A percentile compares a stretch with the other conserved stretches of the same genome.
Conservation (phyloP, 2,113 vertebrate genomes). For the Psephotus haematonotus region DNA sequence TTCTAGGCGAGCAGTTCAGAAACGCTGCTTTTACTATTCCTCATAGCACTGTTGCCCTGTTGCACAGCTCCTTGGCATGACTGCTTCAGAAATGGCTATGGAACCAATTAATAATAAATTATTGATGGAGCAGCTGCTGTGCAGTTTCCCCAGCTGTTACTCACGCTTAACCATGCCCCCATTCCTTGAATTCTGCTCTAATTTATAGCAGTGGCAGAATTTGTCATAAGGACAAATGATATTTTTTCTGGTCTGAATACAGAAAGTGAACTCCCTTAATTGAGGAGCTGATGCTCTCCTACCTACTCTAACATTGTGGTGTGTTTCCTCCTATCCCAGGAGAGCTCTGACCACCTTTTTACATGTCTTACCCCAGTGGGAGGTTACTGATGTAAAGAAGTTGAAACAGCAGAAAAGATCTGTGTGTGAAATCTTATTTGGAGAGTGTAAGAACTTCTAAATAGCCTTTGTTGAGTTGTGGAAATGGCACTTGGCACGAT, state of each 20-base stretch:
- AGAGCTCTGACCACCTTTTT: background rate
- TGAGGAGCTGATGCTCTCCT: background rate
- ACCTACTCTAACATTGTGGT: fast-evolving
- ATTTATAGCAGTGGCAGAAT: background rate
- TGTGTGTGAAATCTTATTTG: background rate
- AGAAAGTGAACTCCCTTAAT: background rate
- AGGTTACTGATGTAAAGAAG: background rate
- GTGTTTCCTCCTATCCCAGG: background rate
- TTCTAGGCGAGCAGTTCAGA: background rate
- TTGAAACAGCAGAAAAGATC: background rate
- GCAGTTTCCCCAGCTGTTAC: conserved; percentile 15
- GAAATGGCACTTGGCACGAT: background rate
- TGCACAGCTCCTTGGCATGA: background rate
- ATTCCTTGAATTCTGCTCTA: background rate
- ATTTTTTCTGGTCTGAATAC: background rate
- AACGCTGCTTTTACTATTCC: background rate
- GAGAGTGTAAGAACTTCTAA: background rate
- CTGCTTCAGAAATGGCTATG: background rate
- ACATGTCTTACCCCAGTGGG: background rate
- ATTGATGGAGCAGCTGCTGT: conserved; percentile 45
- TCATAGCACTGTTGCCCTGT: background rate
- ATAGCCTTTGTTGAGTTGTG: background rate
- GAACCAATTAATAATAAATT: conserved; percentile 49
- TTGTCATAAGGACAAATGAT: background rate
- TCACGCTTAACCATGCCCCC: background rate